Conservation (phyloP, 2,888 invertebrate species). For the Drosophila meridiana region DNA sequence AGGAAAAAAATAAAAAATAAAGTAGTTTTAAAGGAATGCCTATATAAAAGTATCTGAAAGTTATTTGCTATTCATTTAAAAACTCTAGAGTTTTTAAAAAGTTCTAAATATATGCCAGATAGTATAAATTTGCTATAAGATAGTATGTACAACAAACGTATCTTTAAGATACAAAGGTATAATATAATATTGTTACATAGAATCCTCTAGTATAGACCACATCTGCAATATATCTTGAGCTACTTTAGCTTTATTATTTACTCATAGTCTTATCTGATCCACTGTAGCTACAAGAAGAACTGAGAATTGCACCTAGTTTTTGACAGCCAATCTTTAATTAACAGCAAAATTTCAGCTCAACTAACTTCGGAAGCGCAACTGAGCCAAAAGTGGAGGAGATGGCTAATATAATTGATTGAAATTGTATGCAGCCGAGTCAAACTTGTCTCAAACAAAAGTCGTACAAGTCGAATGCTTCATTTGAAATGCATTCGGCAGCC, state of each 20-base stretch:
- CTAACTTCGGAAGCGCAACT: neutral
- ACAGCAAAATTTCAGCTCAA: neutral
- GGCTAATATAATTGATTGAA: constrained; percentile 10
- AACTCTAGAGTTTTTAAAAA: neutral
- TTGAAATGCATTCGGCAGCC: constrained; percentile 37
- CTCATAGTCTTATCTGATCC: neutral
- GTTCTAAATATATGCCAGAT: neutral
- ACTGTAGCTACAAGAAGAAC: neutral
- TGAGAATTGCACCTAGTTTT: neutral
- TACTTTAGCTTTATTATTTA: neutral
- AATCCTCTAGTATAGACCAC: neutral
- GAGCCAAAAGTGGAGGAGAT: neutral
- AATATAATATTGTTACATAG: neutral
- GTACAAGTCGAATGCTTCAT: constrained; percentile 16
- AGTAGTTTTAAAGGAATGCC: no score
- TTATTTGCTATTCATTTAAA: neutral
- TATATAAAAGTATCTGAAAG: neutral
- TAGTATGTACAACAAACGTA: neutral
- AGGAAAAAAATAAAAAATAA: no score
- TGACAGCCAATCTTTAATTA: neutral
- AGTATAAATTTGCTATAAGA: neutral
- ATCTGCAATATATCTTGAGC: neutral
- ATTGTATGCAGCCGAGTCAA: constrained; percentile 15
- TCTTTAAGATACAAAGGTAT: neutral
- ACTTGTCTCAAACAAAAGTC: constrained; percentile 17